phyloP scores from a whole-genome alignment of 2,888 invertebrate genomes.

The Opisthograptis luteolata region DNA sequence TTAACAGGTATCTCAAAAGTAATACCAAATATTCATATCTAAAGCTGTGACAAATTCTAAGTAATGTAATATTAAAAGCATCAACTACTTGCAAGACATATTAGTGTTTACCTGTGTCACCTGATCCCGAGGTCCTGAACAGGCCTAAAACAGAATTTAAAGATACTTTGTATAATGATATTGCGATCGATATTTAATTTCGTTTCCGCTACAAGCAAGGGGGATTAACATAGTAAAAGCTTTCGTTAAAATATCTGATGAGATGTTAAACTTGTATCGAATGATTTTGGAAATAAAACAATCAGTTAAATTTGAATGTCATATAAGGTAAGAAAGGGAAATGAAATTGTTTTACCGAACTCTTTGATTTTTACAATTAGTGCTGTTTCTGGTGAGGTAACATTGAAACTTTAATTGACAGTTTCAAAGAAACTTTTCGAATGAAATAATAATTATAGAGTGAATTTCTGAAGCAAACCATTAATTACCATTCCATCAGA shows the following conservation, averaged over 20 bases:
- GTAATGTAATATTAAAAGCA: slow-evolving; percentile 45
- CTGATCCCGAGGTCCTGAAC: slow-evolving; percentile 70
- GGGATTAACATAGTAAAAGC: slow-evolving; percentile 30
- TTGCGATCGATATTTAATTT: slow-evolving; percentile 58
- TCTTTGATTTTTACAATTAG: background rate
- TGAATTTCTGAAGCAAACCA: too few species aligned
- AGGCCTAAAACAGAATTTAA: slow-evolving; percentile 80
- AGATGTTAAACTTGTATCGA: slow-evolving; percentile 10
- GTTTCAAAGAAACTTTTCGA: background rate
- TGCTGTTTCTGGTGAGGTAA: background rate
- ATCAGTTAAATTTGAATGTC: background rate
- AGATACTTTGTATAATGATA: slow-evolving; percentile 67
- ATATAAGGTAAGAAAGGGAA: background rate
- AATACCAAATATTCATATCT: slow-evolving; percentile 24
- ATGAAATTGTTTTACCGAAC: background rate
- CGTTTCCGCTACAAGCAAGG: slow-evolving; percentile 38
- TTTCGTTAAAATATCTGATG: slow-evolving; percentile 4
- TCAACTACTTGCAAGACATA: slow-evolving; percentile 45
- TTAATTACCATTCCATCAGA: background rate
- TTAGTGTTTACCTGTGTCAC: slow-evolving; percentile 65
- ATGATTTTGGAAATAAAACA: slow-evolving; percentile 4
- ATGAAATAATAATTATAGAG: background rate
- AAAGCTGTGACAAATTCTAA: slow-evolving; percentile 44
- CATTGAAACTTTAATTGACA: background rate
- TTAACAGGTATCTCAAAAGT: background rate